These are phyloP conservation scores for Platalea minor DNA, from an alignment of 2,797 vertebrate species.

Conservation along the genomic window DNA sequence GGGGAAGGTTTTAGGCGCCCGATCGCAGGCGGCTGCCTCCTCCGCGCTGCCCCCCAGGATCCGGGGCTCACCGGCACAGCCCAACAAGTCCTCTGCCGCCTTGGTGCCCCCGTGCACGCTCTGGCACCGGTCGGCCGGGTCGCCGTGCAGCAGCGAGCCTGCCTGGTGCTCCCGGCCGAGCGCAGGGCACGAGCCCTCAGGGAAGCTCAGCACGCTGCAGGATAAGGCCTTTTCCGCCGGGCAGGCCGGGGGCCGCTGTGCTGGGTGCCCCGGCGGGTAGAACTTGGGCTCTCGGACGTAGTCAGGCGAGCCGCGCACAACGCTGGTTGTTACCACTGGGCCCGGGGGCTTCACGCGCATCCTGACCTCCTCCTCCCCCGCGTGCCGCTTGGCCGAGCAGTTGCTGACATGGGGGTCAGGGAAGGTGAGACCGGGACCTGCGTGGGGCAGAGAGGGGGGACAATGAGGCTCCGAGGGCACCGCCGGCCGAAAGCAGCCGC, in stretches of 20 bases:
- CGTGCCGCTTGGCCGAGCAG: constrained; percentile 75
- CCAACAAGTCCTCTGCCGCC: constrained; percentile 60
- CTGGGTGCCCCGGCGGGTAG: constrained; percentile 72
- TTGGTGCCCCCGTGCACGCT: constrained; percentile 60
- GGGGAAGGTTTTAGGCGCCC: constrained; percentile 70
- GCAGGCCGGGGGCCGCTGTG: constrained; percentile 65
- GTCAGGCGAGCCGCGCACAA: constrained; percentile 76
- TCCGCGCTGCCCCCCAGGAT: constrained; percentile 62
- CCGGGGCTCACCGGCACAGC: constrained; percentile 59
- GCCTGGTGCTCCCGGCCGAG: constrained; percentile 62
- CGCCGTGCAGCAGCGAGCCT: constrained; percentile 72
- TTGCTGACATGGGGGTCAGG: constrained; percentile 79
- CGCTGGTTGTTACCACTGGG: constrained; percentile 77
- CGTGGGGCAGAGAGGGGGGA: not conserved
- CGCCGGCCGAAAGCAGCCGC: fast-evolving
- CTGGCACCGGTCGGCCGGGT: constrained; percentile 72
- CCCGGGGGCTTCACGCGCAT: constrained; percentile 82
- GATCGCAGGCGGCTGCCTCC: constrained; percentile 39
- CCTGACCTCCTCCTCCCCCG: constrained; percentile 77
- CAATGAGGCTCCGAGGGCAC: not conserved
- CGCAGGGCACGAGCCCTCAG: constrained; percentile 71
- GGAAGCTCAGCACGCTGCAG: constrained; percentile 73
- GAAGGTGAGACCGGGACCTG: constrained; percentile 78
- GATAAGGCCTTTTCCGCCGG: constrained; percentile 74
- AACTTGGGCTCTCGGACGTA: constrained; percentile 80